Base-by-base conservation (phyloP, 2,888 invertebrate genomes). In the Cerastis leucographa region DNA sequence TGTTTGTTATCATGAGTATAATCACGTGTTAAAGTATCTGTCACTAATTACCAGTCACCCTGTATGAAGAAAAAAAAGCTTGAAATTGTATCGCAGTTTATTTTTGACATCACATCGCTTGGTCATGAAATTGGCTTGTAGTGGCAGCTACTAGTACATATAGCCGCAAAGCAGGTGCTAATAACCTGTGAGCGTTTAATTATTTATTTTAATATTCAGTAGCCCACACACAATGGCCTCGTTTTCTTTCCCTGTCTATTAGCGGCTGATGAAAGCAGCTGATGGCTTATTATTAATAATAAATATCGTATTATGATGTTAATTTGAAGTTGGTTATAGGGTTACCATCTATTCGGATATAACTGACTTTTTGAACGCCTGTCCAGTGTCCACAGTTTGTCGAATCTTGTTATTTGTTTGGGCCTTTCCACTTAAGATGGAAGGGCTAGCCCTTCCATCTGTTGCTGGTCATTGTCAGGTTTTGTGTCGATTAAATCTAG, bases 281-380 rank as follows among this genome's bases (percentile, higher is more conserved):
- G 67, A 81, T n/a, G 70, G 44, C 42, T 56, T 22, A 68, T 71
- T 42, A 67, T 77, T 68, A 66, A 81, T 69, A 81, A 81, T 82
- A 81, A 81, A 77, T 61, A 61, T 64, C 65, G 42, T 78, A 77
- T 82, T 82, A 81, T 56, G n/a, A 76, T 72, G 78, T 77, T 72
- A 81, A 81, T 82, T 71, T 61, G 5, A 66, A 61, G 29, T n/a
- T 64, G 64, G 42, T 4, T 9, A 11, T 42, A 64, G n/a, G 64
- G 40, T 42, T 35, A n/a, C 62, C 62, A 62, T 62, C 11, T 1
- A 5, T 12, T 54, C 1, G n/a, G 3, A 35, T 2, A 35, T 35
- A 2, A 3, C 35, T 35, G 35, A 35, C 35, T 35, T 3, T 35
- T 35, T 35, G 35, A 35, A 35, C 35, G 2, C 35, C 35, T 35